Base-by-base conservation (phyloP, 2,888 invertebrate species). In the Malacosoma neustria region DNA sequence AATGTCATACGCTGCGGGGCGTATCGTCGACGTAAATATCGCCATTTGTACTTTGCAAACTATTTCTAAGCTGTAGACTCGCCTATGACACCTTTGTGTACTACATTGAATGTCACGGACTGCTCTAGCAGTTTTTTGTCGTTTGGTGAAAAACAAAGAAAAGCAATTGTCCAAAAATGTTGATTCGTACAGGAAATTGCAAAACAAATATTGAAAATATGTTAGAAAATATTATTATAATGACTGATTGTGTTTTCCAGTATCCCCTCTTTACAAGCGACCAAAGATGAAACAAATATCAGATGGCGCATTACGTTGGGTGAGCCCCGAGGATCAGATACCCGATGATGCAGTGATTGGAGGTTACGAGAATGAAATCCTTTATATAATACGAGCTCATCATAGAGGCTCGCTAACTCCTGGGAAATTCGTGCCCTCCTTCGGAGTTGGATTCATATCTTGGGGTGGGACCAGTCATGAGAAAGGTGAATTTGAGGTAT, bases 401-500 rank as follows among this genome's bases (percentile, higher is more conserved):
- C 92, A 92, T 61, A 90, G 89, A 48, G 91, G 91, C 4, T 92
- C 90, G n/a, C 66, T 93, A 30, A 89, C 94, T 44, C 94, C 95
- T 35, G 95, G 95, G 13, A 94, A 94, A 70, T 87, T 92, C 46
- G 86, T 92, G 33, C 89, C 92, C 3, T 89, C 92, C 9, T 90
- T 92, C 57, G 90, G 90, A 6, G 81, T 88, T 0, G 90, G 89
- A 43, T 94, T 91, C 57, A 72, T 95, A 9, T 72, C 94, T 33
- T 95, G 93, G 92, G 94, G 94, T 12, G 93, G 93, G 9, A 85
- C 70, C 9, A 91, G 92, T 51, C 90, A 93, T 56, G 87, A 87
- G 11, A 90, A 91, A 55, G 57, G 70, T 29, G 87, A 90, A 30
- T 94, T 93, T 66, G 92, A 95, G 81, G 91, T 90, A 57, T 53